phyloP scores from a whole-genome alignment of 2,888 invertebrate genomes.

The Nomada lathburiana region DNA sequence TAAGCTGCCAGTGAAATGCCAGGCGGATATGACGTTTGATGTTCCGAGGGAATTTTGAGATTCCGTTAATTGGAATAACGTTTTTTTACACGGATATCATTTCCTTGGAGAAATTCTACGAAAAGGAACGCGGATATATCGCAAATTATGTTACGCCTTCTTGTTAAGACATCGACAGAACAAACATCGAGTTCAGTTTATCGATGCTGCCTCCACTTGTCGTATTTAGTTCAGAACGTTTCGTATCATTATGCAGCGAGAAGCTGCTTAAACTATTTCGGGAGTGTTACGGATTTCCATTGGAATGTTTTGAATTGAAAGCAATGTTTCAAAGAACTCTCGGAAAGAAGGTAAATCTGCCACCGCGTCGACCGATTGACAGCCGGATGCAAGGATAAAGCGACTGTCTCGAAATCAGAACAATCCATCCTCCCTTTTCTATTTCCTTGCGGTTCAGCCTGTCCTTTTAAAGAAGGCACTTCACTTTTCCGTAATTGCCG shows the following conservation, averaged over 20 bases:
- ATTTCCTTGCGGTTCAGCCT: constrained; percentile 21
- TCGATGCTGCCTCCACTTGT: too few relatives aligned
- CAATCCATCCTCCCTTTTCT: constrained; percentile 62
- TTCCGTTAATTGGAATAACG: neutral
- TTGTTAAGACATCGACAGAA: too few relatives aligned
- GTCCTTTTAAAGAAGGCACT: constrained; percentile 24
- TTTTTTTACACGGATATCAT: neutral
- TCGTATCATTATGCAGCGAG: neutral
- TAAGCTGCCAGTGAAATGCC: neutral
- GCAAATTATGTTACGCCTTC: neutral
- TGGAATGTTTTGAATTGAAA: constrained; percentile 32
- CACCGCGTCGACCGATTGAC: constrained; percentile 43
- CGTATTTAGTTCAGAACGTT: neutral
- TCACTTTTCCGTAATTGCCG: constrained; percentile 39
- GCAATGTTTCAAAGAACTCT: constrained; percentile 32
- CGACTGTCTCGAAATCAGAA: constrained; percentile 61
- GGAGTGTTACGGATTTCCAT: constrained; percentile 6
- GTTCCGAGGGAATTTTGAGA: neutral
- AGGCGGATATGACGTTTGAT: neutral
- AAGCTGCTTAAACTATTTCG: neutral
- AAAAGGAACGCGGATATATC: neutral
- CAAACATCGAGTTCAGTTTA: neutral
- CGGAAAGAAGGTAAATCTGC: constrained; percentile 56
- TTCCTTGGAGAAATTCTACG: neutral
- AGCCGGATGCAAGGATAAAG: constrained; percentile 58